Percentiles rank a stretch among this genome's conserved stretches.
Evolutionary conservation across 2,888 invertebrate species (phyloP).

Genomic region (Drosophila sordidula): DNA sequence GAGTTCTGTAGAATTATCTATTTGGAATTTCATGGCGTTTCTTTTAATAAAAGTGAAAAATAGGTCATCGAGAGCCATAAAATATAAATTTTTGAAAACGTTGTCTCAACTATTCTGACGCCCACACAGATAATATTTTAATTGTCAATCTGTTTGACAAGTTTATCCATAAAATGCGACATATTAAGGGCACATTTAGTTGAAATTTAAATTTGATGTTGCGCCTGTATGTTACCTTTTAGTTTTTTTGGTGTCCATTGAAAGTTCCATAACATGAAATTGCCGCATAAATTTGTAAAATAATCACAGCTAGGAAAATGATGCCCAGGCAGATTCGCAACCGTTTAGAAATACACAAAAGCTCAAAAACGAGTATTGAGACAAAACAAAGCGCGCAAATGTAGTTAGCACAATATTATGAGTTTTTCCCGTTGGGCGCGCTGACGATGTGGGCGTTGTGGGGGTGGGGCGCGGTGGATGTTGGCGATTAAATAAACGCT

Average conservation of each 20-base stretch:
- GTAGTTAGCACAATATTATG: background rate
- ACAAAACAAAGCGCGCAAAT: conserved; percentile 3
- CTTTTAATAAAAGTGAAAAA: conserved; percentile 1
- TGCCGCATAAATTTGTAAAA: conserved; percentile 81
- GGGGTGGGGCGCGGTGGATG: background rate
- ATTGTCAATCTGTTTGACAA: conserved; percentile 7
- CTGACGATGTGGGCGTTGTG: background rate
- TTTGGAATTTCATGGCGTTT: conserved; percentile 20
- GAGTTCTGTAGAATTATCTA: conserved; percentile 8
- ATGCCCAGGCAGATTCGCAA: conserved; percentile 68
- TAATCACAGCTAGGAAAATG: conserved; percentile 76
- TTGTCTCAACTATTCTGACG: conserved; percentile 1
- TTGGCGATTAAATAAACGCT: conserved; percentile 39
- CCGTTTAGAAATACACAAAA: conserved; percentile 5
- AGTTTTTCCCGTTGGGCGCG: background rate
- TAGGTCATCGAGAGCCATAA: conserved; percentile 9
- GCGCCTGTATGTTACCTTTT: conserved; percentile 70
- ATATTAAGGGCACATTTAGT: background rate
- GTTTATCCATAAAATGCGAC: conserved; percentile 6
- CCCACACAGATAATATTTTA: conserved; percentile 19
- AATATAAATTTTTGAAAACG: conserved; percentile 7
- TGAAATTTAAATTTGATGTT: background rate
- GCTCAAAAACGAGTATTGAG: background rate
- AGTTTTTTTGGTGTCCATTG: conserved; percentile 83
- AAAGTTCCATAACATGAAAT: conserved; percentile 84